phyloP scores from a whole-genome alignment of 2,113 vertebrate species.

The Shinisaurus crocodilurus region DNA sequence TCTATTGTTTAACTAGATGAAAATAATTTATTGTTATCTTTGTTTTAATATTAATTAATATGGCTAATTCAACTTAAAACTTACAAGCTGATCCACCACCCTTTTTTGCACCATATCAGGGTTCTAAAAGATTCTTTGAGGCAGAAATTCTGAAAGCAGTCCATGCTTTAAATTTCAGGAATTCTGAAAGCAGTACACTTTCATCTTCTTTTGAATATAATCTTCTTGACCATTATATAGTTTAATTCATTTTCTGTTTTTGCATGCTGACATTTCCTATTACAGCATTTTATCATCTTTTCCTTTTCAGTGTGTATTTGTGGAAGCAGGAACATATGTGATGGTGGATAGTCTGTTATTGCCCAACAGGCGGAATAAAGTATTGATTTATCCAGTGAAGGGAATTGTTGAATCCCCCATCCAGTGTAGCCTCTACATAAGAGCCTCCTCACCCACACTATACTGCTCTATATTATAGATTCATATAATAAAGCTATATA shows the following conservation, averaged over 20 bases:
- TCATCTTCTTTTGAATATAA: not conserved
- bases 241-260: constrained; percentile 42
- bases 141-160: constrained; percentile 7
- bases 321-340: not conserved
- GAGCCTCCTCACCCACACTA: constrained; percentile 2
- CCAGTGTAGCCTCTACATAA: constrained; percentile 46
- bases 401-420: constrained; percentile 21
- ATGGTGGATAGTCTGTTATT: constrained; percentile 47
- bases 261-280: not conserved
- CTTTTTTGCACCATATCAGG: constrained; percentile 20
- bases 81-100: constrained; percentile 17
- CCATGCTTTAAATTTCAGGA: not conserved
- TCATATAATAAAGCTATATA: constrained; percentile 30
- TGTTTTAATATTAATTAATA: constrained; percentile 68
- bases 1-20: constrained; percentile 67
- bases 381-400: not conserved
- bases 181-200: not conserved
- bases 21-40: constrained; percentile 68
- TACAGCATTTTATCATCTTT: constrained; percentile 7
- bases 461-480: constrained; percentile 24
- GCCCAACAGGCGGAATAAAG: constrained; percentile 18
- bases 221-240: not conserved
- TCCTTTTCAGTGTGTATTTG: constrained; percentile 43
- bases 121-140: constrained; percentile 4
- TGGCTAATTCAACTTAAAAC: constrained; percentile 57